A percentile compares a stretch with the other conserved stretches of the same genome.
These are phyloP conservation scores for Forbesichthys papilliferus DNA, from an alignment of 2,113 vertebrate genomes.

Conservation along the genomic window DNA sequence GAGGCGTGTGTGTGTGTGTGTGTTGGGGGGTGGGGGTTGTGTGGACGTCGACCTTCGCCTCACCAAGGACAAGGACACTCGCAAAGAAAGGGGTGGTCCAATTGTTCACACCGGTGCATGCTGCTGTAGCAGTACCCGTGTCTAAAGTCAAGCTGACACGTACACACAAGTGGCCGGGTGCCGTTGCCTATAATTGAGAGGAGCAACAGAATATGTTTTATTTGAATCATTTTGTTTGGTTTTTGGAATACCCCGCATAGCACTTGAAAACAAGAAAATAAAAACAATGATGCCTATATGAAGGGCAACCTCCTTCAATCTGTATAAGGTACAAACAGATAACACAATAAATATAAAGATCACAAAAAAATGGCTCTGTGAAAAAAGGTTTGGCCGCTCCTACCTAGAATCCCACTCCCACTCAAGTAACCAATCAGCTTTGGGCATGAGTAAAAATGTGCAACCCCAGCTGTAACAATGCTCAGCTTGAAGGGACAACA, in stretches of 20 bases:
- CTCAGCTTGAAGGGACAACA: no score
- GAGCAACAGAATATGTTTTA: not conserved
- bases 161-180: slow-evolving; percentile 17
- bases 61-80: slow-evolving; percentile 73
- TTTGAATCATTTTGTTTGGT: not conserved
- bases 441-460: no score
- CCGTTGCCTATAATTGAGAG: no score
- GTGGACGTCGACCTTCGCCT: slow-evolving; percentile 61
- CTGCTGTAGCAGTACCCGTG: slow-evolving; percentile 39
- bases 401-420: no score
- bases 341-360: not conserved
- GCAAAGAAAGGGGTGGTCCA: slow-evolving; percentile 65
- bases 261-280: not conserved
- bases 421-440: not conserved
- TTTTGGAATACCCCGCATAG: not conserved
- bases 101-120: slow-evolving; percentile 55
- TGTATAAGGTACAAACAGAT: no score
- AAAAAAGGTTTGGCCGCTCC: not conserved
- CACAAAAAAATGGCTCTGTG: not conserved
- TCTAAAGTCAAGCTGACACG: slow-evolving; percentile 42
- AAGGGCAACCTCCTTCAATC: no score
- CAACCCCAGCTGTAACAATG: no score
- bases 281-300: no score
- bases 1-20: slow-evolving; percentile 30
- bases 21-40: not conserved